Conservation (phyloP, 2,113 vertebrate genomes). For the Mirounga angustirostris region DNA sequence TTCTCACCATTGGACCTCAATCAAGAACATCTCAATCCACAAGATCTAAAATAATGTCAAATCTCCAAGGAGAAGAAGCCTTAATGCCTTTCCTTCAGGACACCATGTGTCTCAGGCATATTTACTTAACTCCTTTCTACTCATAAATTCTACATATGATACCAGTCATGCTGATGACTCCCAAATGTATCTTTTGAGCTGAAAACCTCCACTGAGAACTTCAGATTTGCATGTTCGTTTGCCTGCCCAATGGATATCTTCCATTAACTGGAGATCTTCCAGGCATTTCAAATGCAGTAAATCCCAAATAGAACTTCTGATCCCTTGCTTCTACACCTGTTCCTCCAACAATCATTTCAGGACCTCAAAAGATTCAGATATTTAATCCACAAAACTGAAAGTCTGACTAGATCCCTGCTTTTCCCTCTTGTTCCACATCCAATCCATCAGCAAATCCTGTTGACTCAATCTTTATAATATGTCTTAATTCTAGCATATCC, state of each 20-base stretch:
- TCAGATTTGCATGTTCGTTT: not conserved
- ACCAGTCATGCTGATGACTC: not conserved
- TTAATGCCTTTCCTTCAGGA: not conserved
- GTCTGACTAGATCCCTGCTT: not conserved
- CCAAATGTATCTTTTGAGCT: not conserved
- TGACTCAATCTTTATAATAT: not conserved
- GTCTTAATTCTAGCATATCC: not conserved
- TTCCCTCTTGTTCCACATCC: not conserved
- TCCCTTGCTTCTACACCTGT: not conserved
- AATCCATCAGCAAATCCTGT: not conserved
- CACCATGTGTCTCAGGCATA: not conserved
- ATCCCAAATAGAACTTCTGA: not conserved
- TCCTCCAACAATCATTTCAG: not conserved
- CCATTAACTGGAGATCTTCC: not conserved
- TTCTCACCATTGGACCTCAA: not conserved
- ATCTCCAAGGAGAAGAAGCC: not conserved
- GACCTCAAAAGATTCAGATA: not conserved
- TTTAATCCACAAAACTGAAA: not conserved
- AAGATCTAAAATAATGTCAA: slow-evolving; percentile 1
- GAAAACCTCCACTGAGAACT: not conserved
- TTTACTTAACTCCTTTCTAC: not conserved
- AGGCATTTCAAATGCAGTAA: not conserved
- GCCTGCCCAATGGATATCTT: not conserved
- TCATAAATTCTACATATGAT: not conserved
- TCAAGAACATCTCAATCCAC: not conserved